phyloP scores from a whole-genome alignment of 2,888 invertebrate genomes.

The Allacma fusca region DNA sequence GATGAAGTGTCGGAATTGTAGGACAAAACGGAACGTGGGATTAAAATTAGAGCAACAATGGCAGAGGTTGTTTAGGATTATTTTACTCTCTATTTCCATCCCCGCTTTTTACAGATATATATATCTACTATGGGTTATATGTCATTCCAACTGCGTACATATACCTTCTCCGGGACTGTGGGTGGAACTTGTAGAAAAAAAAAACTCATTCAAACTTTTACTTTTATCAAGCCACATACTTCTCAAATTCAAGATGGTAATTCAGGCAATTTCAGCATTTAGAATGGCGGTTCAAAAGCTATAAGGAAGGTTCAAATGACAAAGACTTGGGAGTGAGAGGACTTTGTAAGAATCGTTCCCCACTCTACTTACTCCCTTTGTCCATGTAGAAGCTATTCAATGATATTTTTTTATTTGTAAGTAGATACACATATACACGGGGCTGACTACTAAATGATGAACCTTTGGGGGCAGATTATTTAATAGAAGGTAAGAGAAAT shows the following conservation, averaged over 20 bases:
- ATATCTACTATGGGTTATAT: background rate
- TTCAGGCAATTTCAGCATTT: conserved; percentile 26
- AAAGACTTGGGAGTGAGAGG: background rate
- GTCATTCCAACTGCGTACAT: no score
- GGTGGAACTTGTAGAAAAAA: background rate
- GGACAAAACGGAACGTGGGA: background rate
- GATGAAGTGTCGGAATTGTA: background rate
- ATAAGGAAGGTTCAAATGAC: background rate
- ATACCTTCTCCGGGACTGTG: no score
- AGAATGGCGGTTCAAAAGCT: background rate
- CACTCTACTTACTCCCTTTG: no score
- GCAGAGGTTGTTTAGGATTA: background rate
- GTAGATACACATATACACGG: background rate
- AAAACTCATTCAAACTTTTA: conserved; percentile 27
- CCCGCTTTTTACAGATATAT: background rate
- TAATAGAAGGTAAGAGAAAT: conserved; percentile 18
- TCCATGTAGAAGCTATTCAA: no score
- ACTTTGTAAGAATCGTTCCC: background rate
- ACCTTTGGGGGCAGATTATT: conserved; percentile 36
- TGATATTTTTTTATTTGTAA: no score
- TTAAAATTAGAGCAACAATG: conserved; percentile 6
- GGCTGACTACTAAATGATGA: conserved; percentile 5
- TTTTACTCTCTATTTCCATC: no score
- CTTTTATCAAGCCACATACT: background rate
- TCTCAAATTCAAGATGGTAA: conserved; percentile 30